A percentile compares a stretch with the other conserved stretches of the same genome.
Conservation (phyloP, 1,140 invertebrate species). For the Drosophila insularis region DNA sequence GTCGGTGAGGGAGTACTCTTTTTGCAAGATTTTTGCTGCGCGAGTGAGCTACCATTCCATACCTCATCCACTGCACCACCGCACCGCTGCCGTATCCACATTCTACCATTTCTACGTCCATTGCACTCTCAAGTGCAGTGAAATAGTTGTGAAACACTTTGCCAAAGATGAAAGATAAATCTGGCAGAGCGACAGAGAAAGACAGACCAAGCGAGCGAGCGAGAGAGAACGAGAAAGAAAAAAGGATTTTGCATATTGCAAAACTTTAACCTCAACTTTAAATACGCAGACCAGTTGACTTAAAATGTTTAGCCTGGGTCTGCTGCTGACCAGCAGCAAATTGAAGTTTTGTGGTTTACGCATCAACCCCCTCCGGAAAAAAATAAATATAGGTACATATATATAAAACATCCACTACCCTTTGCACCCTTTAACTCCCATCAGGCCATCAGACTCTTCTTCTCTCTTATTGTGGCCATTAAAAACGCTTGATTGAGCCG, state of each 20-base stretch:
- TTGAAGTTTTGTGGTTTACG: conserved; percentile 19
- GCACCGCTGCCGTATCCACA: not conserved
- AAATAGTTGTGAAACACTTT: conserved; percentile 80
- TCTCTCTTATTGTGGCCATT: conserved; percentile 30
- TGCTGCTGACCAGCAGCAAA: conserved; percentile 12
- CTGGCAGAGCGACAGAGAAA: conserved; percentile 33
- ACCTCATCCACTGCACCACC: not conserved
- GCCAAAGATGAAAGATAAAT: conserved; percentile 80
- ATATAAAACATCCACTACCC: too few relatives aligned
- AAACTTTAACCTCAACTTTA: conserved; percentile 20
- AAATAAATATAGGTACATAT: not conserved
- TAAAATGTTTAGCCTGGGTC: not conserved
- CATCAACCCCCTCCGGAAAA: not conserved
- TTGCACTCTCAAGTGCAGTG: conserved; percentile 72
- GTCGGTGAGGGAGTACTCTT: conserved; percentile 44
- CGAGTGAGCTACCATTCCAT: conserved; percentile 41
- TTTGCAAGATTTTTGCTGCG: conserved; percentile 64
- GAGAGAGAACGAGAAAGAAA: conserved; percentile 4
- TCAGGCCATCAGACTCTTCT: not conserved
- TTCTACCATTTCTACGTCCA: conserved; percentile 13
- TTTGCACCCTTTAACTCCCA: not conserved
- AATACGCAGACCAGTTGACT: not conserved
- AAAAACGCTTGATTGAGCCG: conserved; percentile 43
- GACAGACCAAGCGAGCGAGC: conserved; percentile 3
- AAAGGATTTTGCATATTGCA: conserved; percentile 54